Evolutionary conservation across 2,888 invertebrate species (phyloP), one percentile per base, ranked within the genome.

Genomic region (Dryocosmus kuriphilus): DNA sequence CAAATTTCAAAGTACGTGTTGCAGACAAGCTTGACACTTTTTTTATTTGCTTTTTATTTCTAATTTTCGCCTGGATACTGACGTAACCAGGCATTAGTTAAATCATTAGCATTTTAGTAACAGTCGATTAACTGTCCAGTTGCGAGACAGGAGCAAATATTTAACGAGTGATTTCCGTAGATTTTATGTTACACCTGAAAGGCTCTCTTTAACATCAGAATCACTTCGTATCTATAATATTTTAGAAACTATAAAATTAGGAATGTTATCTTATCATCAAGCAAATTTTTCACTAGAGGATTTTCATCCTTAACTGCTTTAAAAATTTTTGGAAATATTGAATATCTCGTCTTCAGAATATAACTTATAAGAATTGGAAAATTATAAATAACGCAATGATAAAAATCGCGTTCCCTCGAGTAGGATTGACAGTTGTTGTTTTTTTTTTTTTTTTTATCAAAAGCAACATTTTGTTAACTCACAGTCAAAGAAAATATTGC

Each of bases 121-220:
- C 19, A 35, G 30, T 32, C n/a, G 62, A 62, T 67, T 41, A 67
- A 67, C 22, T 67, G 27, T 46, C 19, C 27, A 67, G 46, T 46
- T 67, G 30, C 24, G 6, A 9, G 9, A 67, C 16, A 19, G 1
- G 41, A 67, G 46, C 19, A 67, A 67, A 67, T 67, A 67, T 51
- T 27, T 24, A 67, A 67, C 38, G 14, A 22, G 41, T 41, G 41
- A 67, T n/a, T 67, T 51, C 19, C 27, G n/a, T 67, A 46, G 8
- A 19, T 30, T 27, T 14, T 24, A 22, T 57, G 57, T 24, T 24
- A 24, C 11, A 57, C 24, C 14, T 51, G 51, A 51, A 5, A 57
- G 24, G 4, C 3, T 38, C 14, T 14, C 38, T 38, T 38, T 14
- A 38, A 14, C 38, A 38, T 38, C 14, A 38, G 19, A 30, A 24